phyloP scores from a whole-genome alignment of 2,797 vertebrate species.

The Florisuga fusca region DNA sequence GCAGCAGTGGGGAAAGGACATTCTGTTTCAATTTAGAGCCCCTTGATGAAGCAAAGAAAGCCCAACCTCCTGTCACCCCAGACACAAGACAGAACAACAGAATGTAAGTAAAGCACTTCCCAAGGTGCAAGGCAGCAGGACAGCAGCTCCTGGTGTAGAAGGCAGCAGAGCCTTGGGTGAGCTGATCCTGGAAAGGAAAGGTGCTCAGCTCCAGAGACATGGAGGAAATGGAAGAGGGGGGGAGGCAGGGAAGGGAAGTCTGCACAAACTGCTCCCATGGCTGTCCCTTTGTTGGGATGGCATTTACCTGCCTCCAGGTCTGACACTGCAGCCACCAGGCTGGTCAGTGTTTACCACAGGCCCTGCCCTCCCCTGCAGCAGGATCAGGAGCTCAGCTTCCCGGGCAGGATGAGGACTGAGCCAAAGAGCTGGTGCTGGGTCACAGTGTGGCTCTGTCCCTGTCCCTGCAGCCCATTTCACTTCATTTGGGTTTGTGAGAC shows the following conservation, averaged over 20 bases:
- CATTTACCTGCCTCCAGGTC: background rate
- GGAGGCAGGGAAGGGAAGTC: background rate
- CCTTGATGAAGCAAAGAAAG: too few species aligned
- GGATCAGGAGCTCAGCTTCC: too few species aligned
- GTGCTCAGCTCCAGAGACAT: accelerated
- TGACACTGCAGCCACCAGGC: background rate
- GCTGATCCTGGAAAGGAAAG: background rate
- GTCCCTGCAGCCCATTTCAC: accelerated
- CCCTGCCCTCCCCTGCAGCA: too few species aligned
- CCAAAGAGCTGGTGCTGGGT: background rate
- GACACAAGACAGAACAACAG: background rate
- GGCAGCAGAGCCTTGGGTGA: background rate
- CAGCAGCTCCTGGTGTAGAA: background rate
- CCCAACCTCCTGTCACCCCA: background rate
- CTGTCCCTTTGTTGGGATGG: background rate
- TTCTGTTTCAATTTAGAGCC: background rate
- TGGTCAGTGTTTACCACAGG: too few species aligned
- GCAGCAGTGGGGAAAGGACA: background rate
- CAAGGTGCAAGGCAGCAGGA: background rate
- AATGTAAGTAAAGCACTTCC: background rate
- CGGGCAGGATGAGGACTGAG: background rate
- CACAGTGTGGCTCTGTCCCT: accelerated
- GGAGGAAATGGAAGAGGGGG: background rate
- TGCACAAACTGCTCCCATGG: background rate
- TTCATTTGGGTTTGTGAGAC: background rate